These are phyloP conservation scores for Helogale parvula DNA, from an alignment of 2,113 vertebrate species.

Conservation along the genomic window DNA sequence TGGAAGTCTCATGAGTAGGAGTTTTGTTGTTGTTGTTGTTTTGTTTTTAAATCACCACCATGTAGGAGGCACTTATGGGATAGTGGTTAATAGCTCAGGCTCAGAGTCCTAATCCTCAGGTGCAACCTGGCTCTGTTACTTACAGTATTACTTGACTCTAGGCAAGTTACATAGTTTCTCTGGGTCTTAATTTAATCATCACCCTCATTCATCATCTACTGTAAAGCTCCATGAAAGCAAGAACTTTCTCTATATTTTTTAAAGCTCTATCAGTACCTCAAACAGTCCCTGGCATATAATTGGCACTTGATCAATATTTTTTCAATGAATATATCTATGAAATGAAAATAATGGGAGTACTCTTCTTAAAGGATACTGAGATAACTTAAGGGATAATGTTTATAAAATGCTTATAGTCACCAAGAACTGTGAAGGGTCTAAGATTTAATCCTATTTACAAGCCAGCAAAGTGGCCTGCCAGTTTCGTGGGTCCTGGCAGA, in stretches of 20 bases:
- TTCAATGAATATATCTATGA: neutral
- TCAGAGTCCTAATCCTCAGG: neutral
- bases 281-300: neutral
- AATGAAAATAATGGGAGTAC: neutral
- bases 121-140: neutral
- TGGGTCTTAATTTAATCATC: neutral
- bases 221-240: neutral
- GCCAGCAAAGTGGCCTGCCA: neutral
- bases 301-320: neutral
- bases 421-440: neutral
- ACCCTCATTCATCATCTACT: neutral
- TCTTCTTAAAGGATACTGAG: neutral
- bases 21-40: no score
- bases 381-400: neutral
- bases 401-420: neutral
- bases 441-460: neutral
- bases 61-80: neutral
- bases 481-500: neutral
- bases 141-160: accelerated
- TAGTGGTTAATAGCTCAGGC: neutral
- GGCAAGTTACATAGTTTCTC: neutral
- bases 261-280: neutral
- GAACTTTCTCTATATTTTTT: neutral
- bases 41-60: neutral
- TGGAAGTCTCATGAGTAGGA: neutral